Evolutionary conservation across 2,888 invertebrate genomes (phyloP).

Genomic region (Ectemnius lituratus): DNA sequence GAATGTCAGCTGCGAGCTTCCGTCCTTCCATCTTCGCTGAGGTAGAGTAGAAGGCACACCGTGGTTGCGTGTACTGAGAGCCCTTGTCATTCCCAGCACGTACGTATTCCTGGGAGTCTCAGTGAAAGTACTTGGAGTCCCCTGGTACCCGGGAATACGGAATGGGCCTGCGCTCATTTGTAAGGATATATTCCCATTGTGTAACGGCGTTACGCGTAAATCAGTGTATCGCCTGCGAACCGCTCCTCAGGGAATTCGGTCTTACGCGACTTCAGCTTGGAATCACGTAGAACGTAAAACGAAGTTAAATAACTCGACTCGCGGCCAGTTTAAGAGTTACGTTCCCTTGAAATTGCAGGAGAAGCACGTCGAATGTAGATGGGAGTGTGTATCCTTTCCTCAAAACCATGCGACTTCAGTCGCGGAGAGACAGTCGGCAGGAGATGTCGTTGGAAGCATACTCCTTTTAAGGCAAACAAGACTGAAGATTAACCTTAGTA

Average conservation of each 20-base stretch:
- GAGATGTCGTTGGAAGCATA: no score
- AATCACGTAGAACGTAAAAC: slow-evolving; percentile 14
- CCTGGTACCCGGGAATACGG: slow-evolving; percentile 64
- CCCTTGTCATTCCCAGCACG: slow-evolving; percentile 67
- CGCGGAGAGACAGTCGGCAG: no score
- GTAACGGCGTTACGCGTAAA: slow-evolving; percentile 65
- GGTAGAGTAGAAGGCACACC: slow-evolving; percentile 31
- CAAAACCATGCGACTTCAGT: no score
- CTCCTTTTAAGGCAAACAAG: no score
- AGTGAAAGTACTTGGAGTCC: slow-evolving; percentile 73
- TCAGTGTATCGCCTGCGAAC: slow-evolving; percentile 22
- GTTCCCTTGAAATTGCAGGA: no score
- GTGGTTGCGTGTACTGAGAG: slow-evolving; percentile 49
- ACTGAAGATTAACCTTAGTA: no score
- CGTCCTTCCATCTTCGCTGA: slow-evolving; percentile 10
- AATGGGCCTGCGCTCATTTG: slow-evolving; percentile 63
- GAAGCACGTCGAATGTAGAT: no score
- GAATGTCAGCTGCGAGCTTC: slow-evolving; percentile 32
- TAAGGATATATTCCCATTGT: slow-evolving; percentile 70
- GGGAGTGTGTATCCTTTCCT: no score
- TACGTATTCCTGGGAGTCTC: slow-evolving; percentile 55
- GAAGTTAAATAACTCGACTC: slow-evolving; percentile 31
- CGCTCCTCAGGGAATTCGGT: neutral
- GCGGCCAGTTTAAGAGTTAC: no score
- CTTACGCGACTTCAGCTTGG: slow-evolving; percentile 25